Evolutionary conservation across 2,113 vertebrate genomes (phyloP), one percentile per base, ranked within the genome.

Genomic region (Leptocoma aspasia): DNA sequence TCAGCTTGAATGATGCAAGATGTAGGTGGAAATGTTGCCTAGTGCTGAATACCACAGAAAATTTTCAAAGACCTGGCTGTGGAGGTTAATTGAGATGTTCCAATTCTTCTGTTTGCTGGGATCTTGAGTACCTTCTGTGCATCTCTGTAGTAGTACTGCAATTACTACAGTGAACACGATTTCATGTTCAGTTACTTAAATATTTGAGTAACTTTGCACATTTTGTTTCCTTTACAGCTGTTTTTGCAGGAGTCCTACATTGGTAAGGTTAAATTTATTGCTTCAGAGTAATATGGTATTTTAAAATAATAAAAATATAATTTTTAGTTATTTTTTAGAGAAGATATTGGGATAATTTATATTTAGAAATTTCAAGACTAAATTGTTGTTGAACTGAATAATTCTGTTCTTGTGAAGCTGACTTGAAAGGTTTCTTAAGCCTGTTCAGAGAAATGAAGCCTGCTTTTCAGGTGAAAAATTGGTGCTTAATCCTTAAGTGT

Each of bases 191-290:
- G 1, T 83, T 57, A 59, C 64, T 82, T 79, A 64, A 82, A 66
- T 65, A 93, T 57, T 95, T 85, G n/a, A 91, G 15, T 90, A 82
- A 47, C 59, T 60, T 82, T 1, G 6, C 31, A 44, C 33, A 5
- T 94, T 96, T 94, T 96, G 79, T 96, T 94, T 95, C 60, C 69
- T 89, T 96, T 95, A 72, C 96, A 98, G 98, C 98, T 89, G 69
- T 66, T 86, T 81, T 97, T 91, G 94, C 97, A 85, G 98, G 97
- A 98, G 66, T 98, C 91, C 92, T 98, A 31, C 98, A 98, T 73
- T 98, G 98, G 98, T 98, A 98, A 98, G 98, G 89, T 86, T 96
- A 71, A 88, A 76, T 83, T 89, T 93, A 79, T 57, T 90, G 24
- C 52, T 90, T 79, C 37, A 35, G 30, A 65, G 41, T 81, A 45